Evolutionary conservation across 2,888 invertebrate genomes (phyloP).

Genomic region (Tridacna crocea): DNA sequence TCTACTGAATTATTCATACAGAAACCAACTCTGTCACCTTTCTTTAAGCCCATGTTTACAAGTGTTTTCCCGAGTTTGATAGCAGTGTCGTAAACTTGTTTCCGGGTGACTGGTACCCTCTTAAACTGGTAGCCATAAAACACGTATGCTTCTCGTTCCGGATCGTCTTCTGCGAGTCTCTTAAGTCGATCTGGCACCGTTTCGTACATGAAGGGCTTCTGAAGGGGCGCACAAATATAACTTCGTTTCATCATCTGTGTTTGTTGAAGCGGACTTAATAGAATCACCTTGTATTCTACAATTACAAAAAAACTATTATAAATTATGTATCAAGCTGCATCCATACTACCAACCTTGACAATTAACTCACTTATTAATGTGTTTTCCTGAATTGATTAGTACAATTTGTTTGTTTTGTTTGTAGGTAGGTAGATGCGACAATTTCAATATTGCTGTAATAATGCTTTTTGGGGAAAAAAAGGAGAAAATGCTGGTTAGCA

Average conservation of each 20-base stretch:
- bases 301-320: no score
- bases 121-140: constrained; percentile 35
- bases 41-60: constrained; percentile 32
- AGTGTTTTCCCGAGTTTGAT: constrained; percentile 34
- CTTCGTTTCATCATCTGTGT: constrained; percentile 23
- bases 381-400: no score
- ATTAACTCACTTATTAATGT: no score
- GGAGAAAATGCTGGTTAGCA: no score
- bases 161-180: constrained; percentile 44
- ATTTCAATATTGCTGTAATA: no score
- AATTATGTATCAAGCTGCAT: no score
- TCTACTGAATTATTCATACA: constrained; percentile 57
- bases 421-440: no score
- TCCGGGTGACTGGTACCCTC: constrained; percentile 39
- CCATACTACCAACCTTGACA: no score
- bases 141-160: constrained; percentile 50
- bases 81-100: constrained; percentile 35
- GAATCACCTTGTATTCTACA: no score
- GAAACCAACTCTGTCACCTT: constrained; percentile 37
- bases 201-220: constrained; percentile 47
- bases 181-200: constrained; percentile 46
- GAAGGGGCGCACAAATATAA: constrained; percentile 21
- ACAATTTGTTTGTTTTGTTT: no score
- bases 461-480: no score
- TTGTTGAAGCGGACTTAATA: no score